Percentiles rank a stretch among this genome's conserved stretches.
These are phyloP conservation scores for Muscicapa striata DNA, from an alignment of 2,797 vertebrate genomes.

Conservation along the genomic window DNA sequence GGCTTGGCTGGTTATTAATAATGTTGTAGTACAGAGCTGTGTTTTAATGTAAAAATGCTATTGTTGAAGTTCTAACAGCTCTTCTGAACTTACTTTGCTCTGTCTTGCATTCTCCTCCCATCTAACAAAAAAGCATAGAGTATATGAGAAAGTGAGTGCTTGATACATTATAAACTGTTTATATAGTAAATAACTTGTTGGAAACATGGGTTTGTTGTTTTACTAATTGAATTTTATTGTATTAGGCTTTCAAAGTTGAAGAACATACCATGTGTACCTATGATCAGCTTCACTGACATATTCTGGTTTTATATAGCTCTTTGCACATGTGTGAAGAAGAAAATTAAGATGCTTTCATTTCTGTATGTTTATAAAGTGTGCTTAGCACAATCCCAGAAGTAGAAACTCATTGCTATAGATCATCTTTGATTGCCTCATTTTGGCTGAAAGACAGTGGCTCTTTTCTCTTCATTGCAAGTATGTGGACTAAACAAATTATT, in stretches of 20 bases:
- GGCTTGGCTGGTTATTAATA: background rate
- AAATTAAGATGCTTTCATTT: background rate
- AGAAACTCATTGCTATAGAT: background rate
- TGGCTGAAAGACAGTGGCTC: background rate
- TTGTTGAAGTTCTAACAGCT: background rate
- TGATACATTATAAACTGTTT: slow-evolving; percentile 24
- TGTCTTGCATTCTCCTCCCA: background rate
- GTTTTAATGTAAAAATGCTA: background rate
- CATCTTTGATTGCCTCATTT: background rate
- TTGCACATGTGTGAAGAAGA: background rate
- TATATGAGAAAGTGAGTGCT: background rate
- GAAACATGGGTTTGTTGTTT: background rate
- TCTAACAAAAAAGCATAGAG: background rate
- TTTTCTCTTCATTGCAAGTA: background rate
- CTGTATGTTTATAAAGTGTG: background rate
- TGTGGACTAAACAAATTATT: background rate
- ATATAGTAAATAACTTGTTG: background rate
- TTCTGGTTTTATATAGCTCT: background rate
- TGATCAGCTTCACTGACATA: background rate
- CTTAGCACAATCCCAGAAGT: background rate
- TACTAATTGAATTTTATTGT: background rate
- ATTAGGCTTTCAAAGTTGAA: background rate
- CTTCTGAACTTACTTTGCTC: background rate
- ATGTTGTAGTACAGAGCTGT: background rate
- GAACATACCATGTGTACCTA: background rate